phyloP scores from a whole-genome alignment of 2,797 vertebrate species.

The Spatula clypeata region DNA sequence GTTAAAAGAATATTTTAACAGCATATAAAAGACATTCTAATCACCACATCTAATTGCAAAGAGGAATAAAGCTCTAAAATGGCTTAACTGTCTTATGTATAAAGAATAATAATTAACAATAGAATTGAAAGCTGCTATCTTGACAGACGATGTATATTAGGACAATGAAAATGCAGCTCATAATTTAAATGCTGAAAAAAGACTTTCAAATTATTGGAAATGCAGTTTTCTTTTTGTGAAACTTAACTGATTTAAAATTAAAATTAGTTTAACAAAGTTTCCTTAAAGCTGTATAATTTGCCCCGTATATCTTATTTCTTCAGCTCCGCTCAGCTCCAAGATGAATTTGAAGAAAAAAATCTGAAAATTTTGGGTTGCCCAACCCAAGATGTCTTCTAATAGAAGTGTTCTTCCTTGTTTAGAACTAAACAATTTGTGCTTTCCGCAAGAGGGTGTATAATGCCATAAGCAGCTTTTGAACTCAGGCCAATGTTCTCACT shows the following conservation, averaged over 20 bases:
- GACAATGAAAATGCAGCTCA: slow-evolving; percentile 10
- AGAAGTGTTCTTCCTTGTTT: background rate
- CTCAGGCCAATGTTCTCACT: background rate
- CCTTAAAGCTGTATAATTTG: background rate
- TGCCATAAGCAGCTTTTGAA: background rate
- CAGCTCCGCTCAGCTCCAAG: background rate
- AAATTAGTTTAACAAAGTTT: slow-evolving; percentile 3
- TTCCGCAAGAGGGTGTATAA: background rate
- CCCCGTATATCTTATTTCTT: background rate
- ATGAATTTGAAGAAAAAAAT: background rate
- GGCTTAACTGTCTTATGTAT: slow-evolving; percentile 32
- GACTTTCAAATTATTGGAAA: slow-evolving; percentile 1
- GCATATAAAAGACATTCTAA: slow-evolving; percentile 47
- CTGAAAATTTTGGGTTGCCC: background rate
- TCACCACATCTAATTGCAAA: slow-evolving; percentile 55
- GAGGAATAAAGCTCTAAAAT: slow-evolving; percentile 52
- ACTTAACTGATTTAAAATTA: slow-evolving; percentile 17
- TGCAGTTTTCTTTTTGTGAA: background rate
- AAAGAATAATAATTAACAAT: slow-evolving; percentile 62
- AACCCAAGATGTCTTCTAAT: background rate
- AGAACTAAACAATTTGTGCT: background rate
- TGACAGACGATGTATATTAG: slow-evolving; percentile 22
- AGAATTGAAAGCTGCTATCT: slow-evolving; percentile 40
- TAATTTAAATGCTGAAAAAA: slow-evolving; percentile 26
- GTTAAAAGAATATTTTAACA: slow-evolving; percentile 46